Percentiles rank a stretch among this genome's conserved stretches.
Evolutionary conservation across 2,888 invertebrate species (phyloP).

Genomic region (Ormyrus rosae): DNA sequence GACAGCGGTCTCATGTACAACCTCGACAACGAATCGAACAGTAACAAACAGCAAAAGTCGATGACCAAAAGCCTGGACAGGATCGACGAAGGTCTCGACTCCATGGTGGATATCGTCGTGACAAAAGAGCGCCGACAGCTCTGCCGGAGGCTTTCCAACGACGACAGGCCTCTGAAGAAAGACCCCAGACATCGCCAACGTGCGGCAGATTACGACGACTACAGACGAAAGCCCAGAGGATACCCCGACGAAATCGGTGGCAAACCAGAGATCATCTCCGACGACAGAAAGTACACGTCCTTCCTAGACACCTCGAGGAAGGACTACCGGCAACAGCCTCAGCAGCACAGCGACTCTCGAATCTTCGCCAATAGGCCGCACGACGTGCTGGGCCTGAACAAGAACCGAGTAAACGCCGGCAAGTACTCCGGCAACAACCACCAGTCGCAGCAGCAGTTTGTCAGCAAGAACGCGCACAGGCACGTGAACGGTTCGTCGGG

Average conservation of each 20-base stretch:
- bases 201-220: conserved; percentile 1
- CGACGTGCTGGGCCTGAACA: conserved; percentile 72
- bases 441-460: conserved; percentile 8
- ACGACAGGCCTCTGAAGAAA: neutral
- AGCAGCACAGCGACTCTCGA: conserved; percentile 27
- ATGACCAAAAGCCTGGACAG: conserved; percentile 87
- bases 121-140: conserved; percentile 76
- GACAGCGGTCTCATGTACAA: conserved; percentile 74
- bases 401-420: conserved; percentile 72
- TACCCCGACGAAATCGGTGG: neutral
- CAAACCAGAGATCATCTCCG: neutral
- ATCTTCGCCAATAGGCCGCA: conserved; percentile 68
- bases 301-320: conserved; percentile 37
- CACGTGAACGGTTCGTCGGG: conserved; percentile 9
- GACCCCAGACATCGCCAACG: neutral
- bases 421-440: conserved; percentile 70
- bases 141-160: conserved; percentile 22
- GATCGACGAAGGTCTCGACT: conserved; percentile 84
- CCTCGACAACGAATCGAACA: conserved; percentile 62
- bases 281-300: conserved; percentile 51
- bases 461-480: conserved; percentile 15
- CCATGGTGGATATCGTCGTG: conserved; percentile 84
- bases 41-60: conserved; percentile 59
- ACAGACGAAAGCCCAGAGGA: neutral
- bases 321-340: neutral